Evolutionary conservation across 1,140 invertebrate species (phyloP).

Genomic region (Drosophila kikkawai): DNA sequence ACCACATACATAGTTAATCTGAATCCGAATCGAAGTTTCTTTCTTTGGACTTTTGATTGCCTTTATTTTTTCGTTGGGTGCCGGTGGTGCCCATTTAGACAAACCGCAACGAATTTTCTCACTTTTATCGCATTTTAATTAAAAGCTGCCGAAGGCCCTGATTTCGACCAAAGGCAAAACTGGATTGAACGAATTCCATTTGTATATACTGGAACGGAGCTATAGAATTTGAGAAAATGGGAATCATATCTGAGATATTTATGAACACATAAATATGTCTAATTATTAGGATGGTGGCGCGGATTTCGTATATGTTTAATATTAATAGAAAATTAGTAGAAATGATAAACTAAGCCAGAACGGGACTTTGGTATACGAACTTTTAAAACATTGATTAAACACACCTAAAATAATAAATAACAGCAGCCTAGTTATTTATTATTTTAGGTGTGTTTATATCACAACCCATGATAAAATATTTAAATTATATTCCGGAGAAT

Average conservation of each 20-base stretch:
- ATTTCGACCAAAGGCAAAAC: slow-evolving; percentile 37
- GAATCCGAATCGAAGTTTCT: slow-evolving; percentile 40
- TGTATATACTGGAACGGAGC: slow-evolving; percentile 7
- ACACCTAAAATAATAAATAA: no score
- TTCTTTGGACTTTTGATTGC: slow-evolving; percentile 43
- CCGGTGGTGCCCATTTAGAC: slow-evolving; percentile 47
- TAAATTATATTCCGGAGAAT: background rate
- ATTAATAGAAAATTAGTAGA: slow-evolving; percentile 35
- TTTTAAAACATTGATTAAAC: background rate
- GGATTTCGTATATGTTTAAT: slow-evolving; percentile 39
- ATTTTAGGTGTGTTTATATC: background rate
- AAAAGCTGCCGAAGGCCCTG: slow-evolving; percentile 68
- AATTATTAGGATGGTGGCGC: slow-evolving; percentile 73
- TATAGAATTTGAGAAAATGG: slow-evolving; percentile 15
- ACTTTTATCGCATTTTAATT: slow-evolving; percentile 72
- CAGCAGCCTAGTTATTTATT: slow-evolving; percentile 13
- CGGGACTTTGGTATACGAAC: background rate
- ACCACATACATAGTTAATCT: slow-evolving; percentile 31
- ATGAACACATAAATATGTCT: slow-evolving; percentile 80
- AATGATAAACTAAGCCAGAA: slow-evolving; percentile 20
- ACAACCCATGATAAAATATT: background rate
- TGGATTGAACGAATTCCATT: slow-evolving; percentile 32
- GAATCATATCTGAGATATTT: slow-evolving; percentile 72
- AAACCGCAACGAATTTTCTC: slow-evolving; percentile 72
- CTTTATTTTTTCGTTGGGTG: slow-evolving; percentile 20